Evolutionary conservation across 2,888 invertebrate genomes (phyloP), one percentile per base, ranked within the genome.

Genomic region (Beris chalybata): DNA sequence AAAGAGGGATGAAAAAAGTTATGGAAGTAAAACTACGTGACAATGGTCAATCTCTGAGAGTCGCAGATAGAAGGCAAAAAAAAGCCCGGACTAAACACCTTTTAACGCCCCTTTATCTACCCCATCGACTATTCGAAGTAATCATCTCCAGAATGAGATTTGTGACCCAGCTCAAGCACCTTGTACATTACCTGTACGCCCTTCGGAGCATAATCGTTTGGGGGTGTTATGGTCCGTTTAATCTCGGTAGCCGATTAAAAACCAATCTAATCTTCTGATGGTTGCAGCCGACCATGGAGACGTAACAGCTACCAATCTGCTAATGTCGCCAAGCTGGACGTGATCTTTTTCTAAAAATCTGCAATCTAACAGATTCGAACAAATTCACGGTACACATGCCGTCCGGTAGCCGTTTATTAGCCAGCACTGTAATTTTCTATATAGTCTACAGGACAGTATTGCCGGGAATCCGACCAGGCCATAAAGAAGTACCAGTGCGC

Each of bases 181-280:
- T 38, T 38, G 38, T 38, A 38, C 38, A 38, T 38, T 38, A 38
- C 38, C 38, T 38, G 38, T 5, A 38, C 38, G 38, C 38, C 38
- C 38, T 9, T 48, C 38, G 58, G 44, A 57, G 66, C 63, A 68
- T 66, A 68, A 68, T 63, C 68, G 65, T 67, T 63, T 15, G 64
- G 68, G 64, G 22, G 61, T 61, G 65, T 68, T 65, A 68, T 68
- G 68, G 66, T 68, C 68, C 63, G 68, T 68, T 68, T 64, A 68
- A 65, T 68, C 50, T 38, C 68, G 45, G 68, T 47, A 57, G 64
- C 68, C 68, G 68, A 68, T 68, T 68, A 68, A 68, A 68, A 68
- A 68, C 65, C 68, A 68, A 68, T 68, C 68, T 63, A 66, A 68
- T 68, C 66, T 63, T 53, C 45, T 53, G 61, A 61, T 61, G 50